A percentile compares a stretch with the other conserved stretches of the same genome.
Evolutionary conservation across 2,113 vertebrate genomes (phyloP).

Genomic region (Etheostoma cragini): DNA sequence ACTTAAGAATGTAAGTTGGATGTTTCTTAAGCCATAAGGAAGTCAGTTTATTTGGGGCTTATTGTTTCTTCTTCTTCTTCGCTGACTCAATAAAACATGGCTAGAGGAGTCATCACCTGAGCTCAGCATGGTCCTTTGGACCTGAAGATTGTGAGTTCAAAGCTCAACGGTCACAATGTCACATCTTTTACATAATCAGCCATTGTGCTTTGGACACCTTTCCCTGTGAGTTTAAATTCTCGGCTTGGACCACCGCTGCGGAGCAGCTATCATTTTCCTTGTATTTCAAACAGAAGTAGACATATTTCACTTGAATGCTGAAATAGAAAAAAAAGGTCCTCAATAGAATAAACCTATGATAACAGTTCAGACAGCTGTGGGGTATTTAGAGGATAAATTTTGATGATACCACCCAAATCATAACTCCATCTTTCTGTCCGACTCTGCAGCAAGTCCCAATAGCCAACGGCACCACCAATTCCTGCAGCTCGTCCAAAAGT

Average conservation of each 20-base stretch:
- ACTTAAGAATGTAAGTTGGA: constrained; percentile 6
- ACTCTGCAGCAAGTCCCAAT: constrained; percentile 88
- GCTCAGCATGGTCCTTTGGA: no score
- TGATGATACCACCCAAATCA: neutral
- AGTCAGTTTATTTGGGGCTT: neutral
- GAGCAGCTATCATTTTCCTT: neutral
- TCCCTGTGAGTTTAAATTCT: no score
- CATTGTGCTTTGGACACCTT: no score
- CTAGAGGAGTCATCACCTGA: no score
- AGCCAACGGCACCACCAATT: constrained; percentile 87
- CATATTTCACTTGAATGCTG: neutral
- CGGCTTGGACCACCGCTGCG: no score
- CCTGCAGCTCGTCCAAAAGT: constrained; percentile 87
- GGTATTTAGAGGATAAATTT: neutral
- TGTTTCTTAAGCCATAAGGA: neutral
- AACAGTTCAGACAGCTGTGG: neutral
- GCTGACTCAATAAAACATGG: no score
- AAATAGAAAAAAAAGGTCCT: neutral
- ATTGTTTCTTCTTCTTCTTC: no score
- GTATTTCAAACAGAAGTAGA: neutral
- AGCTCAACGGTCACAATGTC: no score
- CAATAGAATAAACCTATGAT: neutral
- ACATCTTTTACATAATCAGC: no score
- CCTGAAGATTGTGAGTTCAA: no score
- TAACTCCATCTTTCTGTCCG: neutral